phyloP scores from a whole-genome alignment of 2,888 invertebrate genomes.

The Encarsia formosa region DNA sequence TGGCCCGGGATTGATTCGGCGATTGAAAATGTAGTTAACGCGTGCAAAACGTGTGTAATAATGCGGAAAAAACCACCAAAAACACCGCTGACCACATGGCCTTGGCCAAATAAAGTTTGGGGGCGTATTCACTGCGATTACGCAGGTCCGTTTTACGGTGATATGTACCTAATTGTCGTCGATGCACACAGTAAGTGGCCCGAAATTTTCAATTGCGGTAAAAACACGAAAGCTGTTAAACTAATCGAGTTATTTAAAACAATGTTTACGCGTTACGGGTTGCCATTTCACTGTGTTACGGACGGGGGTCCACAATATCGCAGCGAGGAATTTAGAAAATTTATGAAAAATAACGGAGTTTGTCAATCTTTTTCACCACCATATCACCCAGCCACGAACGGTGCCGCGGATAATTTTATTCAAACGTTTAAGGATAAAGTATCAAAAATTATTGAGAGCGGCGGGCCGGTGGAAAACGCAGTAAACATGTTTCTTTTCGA shows the following conservation, averaged over 20 bases:
- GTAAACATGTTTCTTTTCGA: conserved; percentile 25
- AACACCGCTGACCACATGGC: conserved; percentile 27
- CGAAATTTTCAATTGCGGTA: conserved; percentile 28
- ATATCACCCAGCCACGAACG: conserved; percentile 26
- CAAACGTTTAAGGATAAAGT: conserved; percentile 26
- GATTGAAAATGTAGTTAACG: conserved; percentile 23
- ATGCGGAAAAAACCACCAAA: conserved; percentile 20
- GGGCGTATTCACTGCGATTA: conserved; percentile 30
- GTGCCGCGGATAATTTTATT: conserved; percentile 27
- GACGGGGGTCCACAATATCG: conserved; percentile 29
- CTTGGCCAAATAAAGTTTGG: conserved; percentile 23
- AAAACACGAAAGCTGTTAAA: conserved; percentile 21
- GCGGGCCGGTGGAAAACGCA: conserved; percentile 18
- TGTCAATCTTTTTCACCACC: conserved; percentile 26
- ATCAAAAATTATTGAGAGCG: conserved; percentile 26
- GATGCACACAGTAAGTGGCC: conserved; percentile 33
- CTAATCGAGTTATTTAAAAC: conserved; percentile 22
- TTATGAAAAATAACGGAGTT: conserved; percentile 24
- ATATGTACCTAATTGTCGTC: conserved; percentile 30
- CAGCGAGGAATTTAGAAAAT: conserved; percentile 20
- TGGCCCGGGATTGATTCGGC: conserved; percentile 26
- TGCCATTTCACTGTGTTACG: conserved; percentile 25
- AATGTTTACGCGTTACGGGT: conserved; percentile 24
- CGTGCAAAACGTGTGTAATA: conserved; percentile 23
- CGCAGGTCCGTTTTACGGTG: conserved; percentile 27